Evolutionary conservation across 2,888 invertebrate genomes (phyloP).

Genomic region (Trichopria drosophilae): DNA sequence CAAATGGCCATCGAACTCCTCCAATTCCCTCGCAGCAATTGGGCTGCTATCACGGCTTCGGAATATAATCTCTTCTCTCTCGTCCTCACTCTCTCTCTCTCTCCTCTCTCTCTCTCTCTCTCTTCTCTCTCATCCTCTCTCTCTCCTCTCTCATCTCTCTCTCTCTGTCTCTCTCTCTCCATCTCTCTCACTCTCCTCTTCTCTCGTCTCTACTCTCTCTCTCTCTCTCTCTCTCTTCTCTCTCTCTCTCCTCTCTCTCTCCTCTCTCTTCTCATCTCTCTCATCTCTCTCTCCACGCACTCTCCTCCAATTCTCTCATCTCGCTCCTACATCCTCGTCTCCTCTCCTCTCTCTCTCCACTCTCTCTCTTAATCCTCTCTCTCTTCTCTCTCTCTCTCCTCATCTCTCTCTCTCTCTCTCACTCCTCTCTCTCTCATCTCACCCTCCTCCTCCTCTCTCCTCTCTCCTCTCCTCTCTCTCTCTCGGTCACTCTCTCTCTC

Average conservation of each 20-base stretch:
- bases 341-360: background rate
- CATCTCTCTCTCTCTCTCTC: too few species aligned
- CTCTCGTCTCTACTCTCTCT: background rate
- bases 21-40: too few species aligned
- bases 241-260: background rate
- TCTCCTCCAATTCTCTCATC: background rate
- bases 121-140: background rate
- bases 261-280: background rate
- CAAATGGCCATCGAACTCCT: too few species aligned
- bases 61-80: too few species aligned
- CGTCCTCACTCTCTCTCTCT: background rate
- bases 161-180: conserved; percentile 1
- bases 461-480: too few species aligned
- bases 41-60: too few species aligned
- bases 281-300: conserved; percentile 1
- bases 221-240: background rate
- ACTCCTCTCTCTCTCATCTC: too few species aligned
- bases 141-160: background rate
- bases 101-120: background rate
- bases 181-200: background rate
- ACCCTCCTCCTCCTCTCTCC: too few species aligned
- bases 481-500: background rate
- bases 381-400: too few species aligned
- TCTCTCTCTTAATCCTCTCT: too few species aligned
- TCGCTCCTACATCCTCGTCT: conserved; percentile 3